Conservation (phyloP, 2,888 invertebrate genomes). For the Tortrix viridana region DNA sequence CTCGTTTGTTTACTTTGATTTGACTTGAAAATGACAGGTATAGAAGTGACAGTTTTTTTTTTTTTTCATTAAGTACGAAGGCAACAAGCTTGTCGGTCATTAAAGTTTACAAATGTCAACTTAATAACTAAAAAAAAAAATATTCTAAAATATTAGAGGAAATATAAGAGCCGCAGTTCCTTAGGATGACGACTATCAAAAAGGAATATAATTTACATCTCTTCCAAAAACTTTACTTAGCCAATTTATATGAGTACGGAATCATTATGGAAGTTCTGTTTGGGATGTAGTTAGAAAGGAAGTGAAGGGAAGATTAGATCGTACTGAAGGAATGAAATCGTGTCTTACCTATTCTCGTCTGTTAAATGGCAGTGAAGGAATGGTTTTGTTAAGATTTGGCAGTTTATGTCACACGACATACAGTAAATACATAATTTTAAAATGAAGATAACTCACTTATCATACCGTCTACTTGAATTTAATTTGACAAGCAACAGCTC, state of each 20-base stretch:
- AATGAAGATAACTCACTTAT: constrained; percentile 18
- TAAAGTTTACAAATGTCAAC: too few relatives aligned
- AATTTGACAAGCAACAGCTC: background rate
- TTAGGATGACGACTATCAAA: too few relatives aligned
- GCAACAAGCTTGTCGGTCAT: too few relatives aligned
- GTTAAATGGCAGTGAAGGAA: constrained; percentile 30
- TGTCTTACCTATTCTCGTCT: constrained; percentile 6
- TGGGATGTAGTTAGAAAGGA: constrained; percentile 5
- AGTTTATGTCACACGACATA: constrained; percentile 6
- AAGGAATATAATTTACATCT: too few relatives aligned
- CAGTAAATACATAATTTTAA: constrained; percentile 8
- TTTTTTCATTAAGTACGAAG: too few relatives aligned
- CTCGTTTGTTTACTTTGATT: too few relatives aligned
- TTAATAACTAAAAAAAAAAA: too few relatives aligned
- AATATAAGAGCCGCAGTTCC: too few relatives aligned
- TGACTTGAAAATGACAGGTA: too few relatives aligned
- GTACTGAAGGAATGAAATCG: constrained; percentile 17
- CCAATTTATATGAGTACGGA: constrained; percentile 19
- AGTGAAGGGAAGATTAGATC: constrained; percentile 4
- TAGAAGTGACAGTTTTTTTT: too few relatives aligned
- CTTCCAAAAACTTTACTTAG: too few relatives aligned
- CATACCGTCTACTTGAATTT: background rate
- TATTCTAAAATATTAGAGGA: too few relatives aligned
- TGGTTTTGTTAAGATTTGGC: constrained; percentile 11
- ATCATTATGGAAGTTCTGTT: constrained; percentile 11